Conservation (phyloP, 2,888 invertebrate species). For the Agriopis leucophaearia region DNA sequence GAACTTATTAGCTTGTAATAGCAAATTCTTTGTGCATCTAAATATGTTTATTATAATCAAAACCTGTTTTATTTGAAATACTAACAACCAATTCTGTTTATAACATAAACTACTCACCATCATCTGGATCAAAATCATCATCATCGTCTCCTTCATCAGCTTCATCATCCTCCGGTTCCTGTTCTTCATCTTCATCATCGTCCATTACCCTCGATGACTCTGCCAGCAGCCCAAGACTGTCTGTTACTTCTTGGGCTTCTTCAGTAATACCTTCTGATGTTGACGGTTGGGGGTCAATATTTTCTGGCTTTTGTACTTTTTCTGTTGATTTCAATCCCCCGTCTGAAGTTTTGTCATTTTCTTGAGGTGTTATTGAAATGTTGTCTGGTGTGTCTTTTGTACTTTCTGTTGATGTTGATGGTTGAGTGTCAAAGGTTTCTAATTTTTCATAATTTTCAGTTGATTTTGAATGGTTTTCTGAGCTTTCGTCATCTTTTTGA, state of each 20-base stretch:
- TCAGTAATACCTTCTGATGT: slow-evolving; percentile 42
- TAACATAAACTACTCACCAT: slow-evolving; percentile 45
- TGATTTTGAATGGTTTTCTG: slow-evolving; percentile 32
- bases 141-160: slow-evolving; percentile 67
- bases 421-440: slow-evolving; percentile 2
- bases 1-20: too few species aligned
- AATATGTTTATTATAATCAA: too few species aligned
- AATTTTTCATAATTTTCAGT: slow-evolving; percentile 34
- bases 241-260: slow-evolving; percentile 62
- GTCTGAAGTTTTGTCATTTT: neutral
- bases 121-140: slow-evolving; percentile 57
- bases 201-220: slow-evolving; percentile 71
- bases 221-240: slow-evolving; percentile 75
- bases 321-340: slow-evolving; percentile 19
- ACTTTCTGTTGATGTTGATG: slow-evolving; percentile 1
- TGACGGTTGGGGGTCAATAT: slow-evolving; percentile 12
- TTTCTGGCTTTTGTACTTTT: slow-evolving; percentile 23
- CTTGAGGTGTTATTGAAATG: neutral
- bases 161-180: slow-evolving; percentile 66
- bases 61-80: neutral
- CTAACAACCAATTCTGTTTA: neutral
- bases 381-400: slow-evolving; percentile 1
- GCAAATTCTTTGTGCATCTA: too few species aligned
- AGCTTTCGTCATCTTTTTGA: slow-evolving; percentile 7
- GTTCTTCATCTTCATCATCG: slow-evolving; percentile 71